These are phyloP conservation scores for Poeciliopsis gracilis DNA, from an alignment of 2,797 vertebrate genomes.

Conservation along the genomic window DNA sequence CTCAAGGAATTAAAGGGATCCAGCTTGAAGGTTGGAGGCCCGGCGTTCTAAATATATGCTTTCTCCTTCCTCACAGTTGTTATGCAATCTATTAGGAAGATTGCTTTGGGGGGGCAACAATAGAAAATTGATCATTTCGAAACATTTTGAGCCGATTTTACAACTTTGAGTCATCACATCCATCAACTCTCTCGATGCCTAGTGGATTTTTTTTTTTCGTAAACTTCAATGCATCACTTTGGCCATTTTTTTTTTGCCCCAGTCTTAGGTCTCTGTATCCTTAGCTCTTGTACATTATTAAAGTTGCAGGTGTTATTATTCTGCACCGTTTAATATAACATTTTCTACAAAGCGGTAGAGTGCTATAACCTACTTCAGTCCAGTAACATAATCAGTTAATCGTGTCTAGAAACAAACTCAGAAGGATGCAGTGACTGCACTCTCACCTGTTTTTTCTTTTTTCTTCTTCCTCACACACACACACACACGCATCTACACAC, in stretches of 20 bases:
- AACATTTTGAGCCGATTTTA: neutral
- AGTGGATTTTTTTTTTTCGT: neutral
- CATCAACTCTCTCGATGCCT: neutral
- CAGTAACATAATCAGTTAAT: neutral
- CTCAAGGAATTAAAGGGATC: conserved; percentile 58
- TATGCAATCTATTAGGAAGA: conserved; percentile 48
- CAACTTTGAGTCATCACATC: neutral
- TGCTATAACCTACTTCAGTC: neutral
- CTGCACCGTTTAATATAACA: neutral
- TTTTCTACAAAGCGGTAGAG: neutral
- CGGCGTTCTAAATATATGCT: conserved; percentile 55
- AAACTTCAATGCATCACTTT: neutral
- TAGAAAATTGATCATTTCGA: neutral
- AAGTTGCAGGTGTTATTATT: neutral
- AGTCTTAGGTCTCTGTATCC: neutral
- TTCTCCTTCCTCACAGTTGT: conserved; percentile 43
- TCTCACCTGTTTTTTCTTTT: conserved; percentile 26
- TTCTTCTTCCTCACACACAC: neutral
- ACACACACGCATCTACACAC: neutral
- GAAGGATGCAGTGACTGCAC: neutral
- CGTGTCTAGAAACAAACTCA: neutral
- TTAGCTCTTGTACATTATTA: neutral
- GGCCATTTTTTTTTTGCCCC: neutral
- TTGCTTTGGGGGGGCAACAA: neutral
- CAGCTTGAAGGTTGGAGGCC: conserved; percentile 61